phyloP scores from a whole-genome alignment of 1,140 invertebrate species.

The Nylanderia fulva region DNA sequence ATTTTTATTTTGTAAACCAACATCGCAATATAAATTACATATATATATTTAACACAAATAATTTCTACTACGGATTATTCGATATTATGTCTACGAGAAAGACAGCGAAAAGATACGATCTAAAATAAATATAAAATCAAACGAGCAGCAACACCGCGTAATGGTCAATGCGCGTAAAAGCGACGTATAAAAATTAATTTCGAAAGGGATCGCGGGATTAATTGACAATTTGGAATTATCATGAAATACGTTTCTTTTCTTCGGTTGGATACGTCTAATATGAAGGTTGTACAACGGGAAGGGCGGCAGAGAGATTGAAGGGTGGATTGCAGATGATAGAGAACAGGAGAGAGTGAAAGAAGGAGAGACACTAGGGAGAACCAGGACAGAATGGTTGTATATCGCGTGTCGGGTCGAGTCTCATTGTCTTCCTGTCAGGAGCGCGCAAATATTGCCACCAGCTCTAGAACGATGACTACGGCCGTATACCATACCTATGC shows the following conservation, averaged over 20 bases:
- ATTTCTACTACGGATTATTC: neutral
- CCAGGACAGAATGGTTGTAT: constrained; percentile 68
- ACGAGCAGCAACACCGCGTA: neutral
- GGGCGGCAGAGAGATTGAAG: constrained; percentile 68
- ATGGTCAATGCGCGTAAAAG: constrained; percentile 57
- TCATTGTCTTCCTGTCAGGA: constrained; percentile 84
- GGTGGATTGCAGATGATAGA: constrained; percentile 76
- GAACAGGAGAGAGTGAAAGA: constrained; percentile 32
- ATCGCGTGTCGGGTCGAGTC: constrained; percentile 79
- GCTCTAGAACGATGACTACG: constrained; percentile 75
- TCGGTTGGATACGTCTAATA: constrained; percentile 64
- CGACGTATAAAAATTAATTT: constrained; percentile 78
- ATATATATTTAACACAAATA: neutral
- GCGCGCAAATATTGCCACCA: constrained; percentile 84
- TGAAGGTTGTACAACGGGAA: constrained; percentile 52
- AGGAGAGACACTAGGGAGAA: constrained; percentile 50
- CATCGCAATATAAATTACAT: neutral
- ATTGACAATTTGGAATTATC: constrained; percentile 80
- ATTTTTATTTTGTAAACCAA: neutral
- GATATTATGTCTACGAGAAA: neutral
- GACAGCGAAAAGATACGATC: neutral
- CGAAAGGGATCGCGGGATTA: constrained; percentile 77
- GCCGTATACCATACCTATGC: constrained; percentile 61
- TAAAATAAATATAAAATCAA: constrained; percentile 49
- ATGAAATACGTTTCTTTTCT: constrained; percentile 70